Evolutionary conservation across 1,140 invertebrate species (phyloP).

Genomic region (Drosophila erecta): DNA sequence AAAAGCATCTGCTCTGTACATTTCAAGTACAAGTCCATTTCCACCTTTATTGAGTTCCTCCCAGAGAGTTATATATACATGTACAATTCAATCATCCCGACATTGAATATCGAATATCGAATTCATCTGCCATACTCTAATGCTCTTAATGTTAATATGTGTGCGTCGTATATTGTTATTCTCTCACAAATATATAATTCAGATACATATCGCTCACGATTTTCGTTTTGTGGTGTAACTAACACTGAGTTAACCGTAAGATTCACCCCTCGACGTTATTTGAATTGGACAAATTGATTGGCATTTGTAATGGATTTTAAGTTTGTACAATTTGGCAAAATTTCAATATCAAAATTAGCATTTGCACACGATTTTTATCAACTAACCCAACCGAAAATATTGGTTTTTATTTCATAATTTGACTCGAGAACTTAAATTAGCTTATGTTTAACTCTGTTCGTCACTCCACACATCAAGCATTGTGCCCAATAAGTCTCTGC

Average conservation of each 20-base stretch:
- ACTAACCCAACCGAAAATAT: constrained; percentile 37
- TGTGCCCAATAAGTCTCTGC: constrained; percentile 20
- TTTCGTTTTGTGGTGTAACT: constrained; percentile 50
- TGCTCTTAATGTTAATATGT: constrained; percentile 81
- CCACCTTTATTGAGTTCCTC: constrained; percentile 5
- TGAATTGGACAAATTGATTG: constrained; percentile 52
- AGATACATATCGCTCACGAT: constrained; percentile 30
- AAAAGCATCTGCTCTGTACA: constrained; percentile 39
- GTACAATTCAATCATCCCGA: constrained; percentile 55
- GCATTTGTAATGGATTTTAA: constrained; percentile 63
- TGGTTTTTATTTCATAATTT: constrained; percentile 22
- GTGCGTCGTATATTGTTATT: constrained; percentile 76
- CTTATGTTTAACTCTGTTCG: constrained; percentile 44
- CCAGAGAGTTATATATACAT: constrained; percentile 31
- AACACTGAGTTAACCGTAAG: constrained; percentile 48
- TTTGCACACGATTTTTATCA: constrained; percentile 69
- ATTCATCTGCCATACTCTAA: constrained; percentile 57
- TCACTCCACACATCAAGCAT: constrained; percentile 24
- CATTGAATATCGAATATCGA: constrained; percentile 26
- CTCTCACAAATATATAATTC: constrained; percentile 37
- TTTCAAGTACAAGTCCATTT: constrained; percentile 18
- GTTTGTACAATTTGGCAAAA: constrained; percentile 54
- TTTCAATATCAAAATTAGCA: constrained; percentile 56
- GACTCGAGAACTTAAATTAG: constrained; percentile 22
- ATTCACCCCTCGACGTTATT: constrained; percentile 46